phyloP scores from a whole-genome alignment of 2,888 invertebrate species.

The Villa cingulata region DNA sequence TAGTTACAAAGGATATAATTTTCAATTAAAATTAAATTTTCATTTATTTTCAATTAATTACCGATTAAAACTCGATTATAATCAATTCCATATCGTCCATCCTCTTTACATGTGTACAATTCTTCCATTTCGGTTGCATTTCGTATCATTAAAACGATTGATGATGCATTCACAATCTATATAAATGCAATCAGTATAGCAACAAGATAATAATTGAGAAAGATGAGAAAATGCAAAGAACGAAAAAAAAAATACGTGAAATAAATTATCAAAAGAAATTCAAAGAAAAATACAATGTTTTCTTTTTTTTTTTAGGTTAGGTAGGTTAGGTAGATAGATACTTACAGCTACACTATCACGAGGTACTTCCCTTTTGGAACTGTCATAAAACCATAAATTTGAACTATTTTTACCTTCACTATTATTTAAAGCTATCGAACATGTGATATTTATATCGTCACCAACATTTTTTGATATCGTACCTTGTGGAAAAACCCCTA shows the following conservation, averaged over 20 bases:
- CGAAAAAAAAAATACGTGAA: background rate
- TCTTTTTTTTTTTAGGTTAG: too few species aligned
- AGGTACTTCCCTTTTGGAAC: conserved; percentile 2
- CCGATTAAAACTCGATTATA: conserved; percentile 7
- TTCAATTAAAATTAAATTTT: too few species aligned
- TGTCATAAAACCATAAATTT: conserved; percentile 6
- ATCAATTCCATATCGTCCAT: conserved; percentile 7
- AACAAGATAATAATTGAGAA: too few species aligned
- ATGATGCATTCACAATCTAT: conserved; percentile 11
- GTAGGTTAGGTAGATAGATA: too few species aligned
- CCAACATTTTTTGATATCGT: conserved; percentile 5
- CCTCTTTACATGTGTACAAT: conserved; percentile 7
- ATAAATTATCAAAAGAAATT: background rate
- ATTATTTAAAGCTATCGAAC: conserved; percentile 1
- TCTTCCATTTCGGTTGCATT: conserved; percentile 9
- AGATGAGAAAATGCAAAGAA: too few species aligned
- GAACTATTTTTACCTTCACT: conserved; percentile 3
- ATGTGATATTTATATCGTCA: conserved; percentile 7
- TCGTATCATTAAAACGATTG: conserved; percentile 10
- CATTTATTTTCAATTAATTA: conserved; percentile 1
- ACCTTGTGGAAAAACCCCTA: background rate
- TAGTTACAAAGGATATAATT: too few species aligned
- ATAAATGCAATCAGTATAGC: background rate
- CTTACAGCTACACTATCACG: conserved; percentile 6
- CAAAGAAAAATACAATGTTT: background rate